These are phyloP conservation scores for Tragelaphus imberbis DNA, from an alignment of 2,113 vertebrate species.

Conservation along the genomic window DNA sequence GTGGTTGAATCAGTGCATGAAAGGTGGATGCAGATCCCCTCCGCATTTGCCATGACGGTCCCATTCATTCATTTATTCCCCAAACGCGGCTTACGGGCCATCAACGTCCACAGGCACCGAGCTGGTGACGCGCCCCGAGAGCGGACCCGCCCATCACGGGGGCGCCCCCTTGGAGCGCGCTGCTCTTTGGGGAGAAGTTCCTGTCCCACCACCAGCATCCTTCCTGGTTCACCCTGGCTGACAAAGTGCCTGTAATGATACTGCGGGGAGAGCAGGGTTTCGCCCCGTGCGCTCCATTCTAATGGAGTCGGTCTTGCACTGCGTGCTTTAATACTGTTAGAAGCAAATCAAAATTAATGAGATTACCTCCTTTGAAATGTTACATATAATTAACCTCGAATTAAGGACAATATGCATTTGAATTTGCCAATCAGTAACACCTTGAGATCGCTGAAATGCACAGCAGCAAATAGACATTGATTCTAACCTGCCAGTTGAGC, in stretches of 20 bases:
- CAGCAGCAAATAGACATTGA: neutral
- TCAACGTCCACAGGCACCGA: rapidly evolving
- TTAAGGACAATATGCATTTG: slow-evolving; percentile 58
- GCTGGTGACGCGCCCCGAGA: rapidly evolving
- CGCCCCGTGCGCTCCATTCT: neutral
- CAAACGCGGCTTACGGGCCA: rapidly evolving
- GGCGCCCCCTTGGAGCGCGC: rapidly evolving
- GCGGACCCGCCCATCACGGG: rapidly evolving
- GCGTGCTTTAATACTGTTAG: slow-evolving; percentile 29
- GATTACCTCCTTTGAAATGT: slow-evolving; percentile 64
- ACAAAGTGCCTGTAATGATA: neutral
- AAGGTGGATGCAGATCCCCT: rapidly evolving
- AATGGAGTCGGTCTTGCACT: slow-evolving; percentile 19
- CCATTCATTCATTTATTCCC: rapidly evolving
- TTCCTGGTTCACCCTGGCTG: neutral
- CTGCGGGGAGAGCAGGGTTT: neutral
- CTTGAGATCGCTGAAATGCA: neutral
- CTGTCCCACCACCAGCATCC: neutral
- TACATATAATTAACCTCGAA: slow-evolving; percentile 68
- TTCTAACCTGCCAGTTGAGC: rapidly evolving
- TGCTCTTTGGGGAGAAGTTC: neutral
- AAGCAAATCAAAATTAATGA: slow-evolving; percentile 70
- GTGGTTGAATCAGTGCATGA: rapidly evolving
- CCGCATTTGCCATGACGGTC: rapidly evolving
- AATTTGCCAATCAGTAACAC: slow-evolving; percentile 61